These are phyloP conservation scores for Mormyrus iriodes DNA, from an alignment of 2,113 vertebrate genomes.

Conservation along the genomic window DNA sequence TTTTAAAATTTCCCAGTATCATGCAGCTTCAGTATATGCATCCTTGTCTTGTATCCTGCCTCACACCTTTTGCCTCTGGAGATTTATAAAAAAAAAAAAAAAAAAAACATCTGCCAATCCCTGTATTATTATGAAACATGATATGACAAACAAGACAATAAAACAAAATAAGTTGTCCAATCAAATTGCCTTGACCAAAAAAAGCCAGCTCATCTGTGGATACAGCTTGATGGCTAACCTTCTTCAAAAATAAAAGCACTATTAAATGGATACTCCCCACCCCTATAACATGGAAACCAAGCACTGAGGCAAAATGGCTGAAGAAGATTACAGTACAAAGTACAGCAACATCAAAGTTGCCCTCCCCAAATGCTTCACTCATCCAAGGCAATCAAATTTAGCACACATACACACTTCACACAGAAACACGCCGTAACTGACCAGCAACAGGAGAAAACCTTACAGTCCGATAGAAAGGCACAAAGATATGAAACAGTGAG, in stretches of 20 bases:
- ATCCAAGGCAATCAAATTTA: no score
- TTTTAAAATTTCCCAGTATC: neutral
- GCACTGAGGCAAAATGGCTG: neutral
- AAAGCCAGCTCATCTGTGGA: neutral
- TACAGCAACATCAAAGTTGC: no score
- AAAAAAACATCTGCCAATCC: neutral
- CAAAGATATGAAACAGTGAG: neutral
- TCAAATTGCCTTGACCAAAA: neutral
- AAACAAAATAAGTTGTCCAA: neutral
- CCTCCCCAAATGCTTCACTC: neutral
- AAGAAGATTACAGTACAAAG: neutral
- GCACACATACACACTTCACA: no score
- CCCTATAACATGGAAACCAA: neutral
- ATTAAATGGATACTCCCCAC: neutral
- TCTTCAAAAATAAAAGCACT: neutral
- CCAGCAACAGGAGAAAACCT: no score
- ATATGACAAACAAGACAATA: neutral
- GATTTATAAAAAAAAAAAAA: neutral
- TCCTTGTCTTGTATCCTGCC: neutral
- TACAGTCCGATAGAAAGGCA: no score
- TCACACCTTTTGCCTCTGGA: neutral
- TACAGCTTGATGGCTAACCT: neutral
- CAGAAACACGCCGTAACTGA: no score
- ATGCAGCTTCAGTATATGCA: neutral
- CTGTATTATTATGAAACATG: neutral